A percentile compares a stretch with the other conserved stretches of the same genome.
These are phyloP conservation scores for Dryomyza anilis DNA, from an alignment of 2,888 invertebrate genomes.

Conservation along the genomic window DNA sequence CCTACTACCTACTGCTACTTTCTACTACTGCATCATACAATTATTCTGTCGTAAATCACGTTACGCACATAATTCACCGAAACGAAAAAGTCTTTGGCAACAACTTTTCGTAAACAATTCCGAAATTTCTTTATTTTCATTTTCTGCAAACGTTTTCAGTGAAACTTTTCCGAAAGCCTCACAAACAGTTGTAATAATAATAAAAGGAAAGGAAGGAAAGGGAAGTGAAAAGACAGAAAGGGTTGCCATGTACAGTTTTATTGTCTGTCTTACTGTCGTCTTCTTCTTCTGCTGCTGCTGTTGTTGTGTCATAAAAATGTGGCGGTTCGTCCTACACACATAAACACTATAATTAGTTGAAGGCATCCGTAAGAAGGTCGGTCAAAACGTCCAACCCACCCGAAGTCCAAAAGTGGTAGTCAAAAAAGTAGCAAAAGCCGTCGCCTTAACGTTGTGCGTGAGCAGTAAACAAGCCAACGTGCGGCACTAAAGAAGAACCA, in stretches of 20 bases:
- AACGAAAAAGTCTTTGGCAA: slow-evolving; percentile 28
- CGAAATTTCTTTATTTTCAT: slow-evolving; percentile 13
- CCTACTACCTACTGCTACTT: too few species aligned
- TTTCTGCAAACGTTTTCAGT: slow-evolving; percentile 13
- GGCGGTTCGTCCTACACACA: slow-evolving; percentile 22
- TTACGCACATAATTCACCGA: slow-evolving; percentile 40
- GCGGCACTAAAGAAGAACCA: too few species aligned
- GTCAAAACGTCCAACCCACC: too few species aligned
- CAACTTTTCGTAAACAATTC: slow-evolving; percentile 15
- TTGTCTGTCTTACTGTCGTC: slow-evolving; percentile 16
- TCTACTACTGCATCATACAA: slow-evolving; percentile 34
- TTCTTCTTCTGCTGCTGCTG: slow-evolving; percentile 14
- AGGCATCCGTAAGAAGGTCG: neutral
- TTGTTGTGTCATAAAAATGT: slow-evolving; percentile 24
- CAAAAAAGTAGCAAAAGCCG: too few species aligned
- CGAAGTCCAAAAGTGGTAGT: too few species aligned
- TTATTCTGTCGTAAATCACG: slow-evolving; percentile 41
- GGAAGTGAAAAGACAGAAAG: slow-evolving; percentile 12
- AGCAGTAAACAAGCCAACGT: neutral
- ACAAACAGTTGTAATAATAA: neutral
- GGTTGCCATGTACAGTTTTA: slow-evolving; percentile 22
- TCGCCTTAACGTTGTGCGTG: slow-evolving; percentile 1
- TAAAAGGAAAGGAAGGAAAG: too few species aligned
- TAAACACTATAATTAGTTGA: slow-evolving; percentile 41
- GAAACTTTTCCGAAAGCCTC: slow-evolving; percentile 1